These are phyloP conservation scores for Rhabdomys dilectus DNA, from an alignment of 2,113 vertebrate genomes.

Conservation along the genomic window DNA sequence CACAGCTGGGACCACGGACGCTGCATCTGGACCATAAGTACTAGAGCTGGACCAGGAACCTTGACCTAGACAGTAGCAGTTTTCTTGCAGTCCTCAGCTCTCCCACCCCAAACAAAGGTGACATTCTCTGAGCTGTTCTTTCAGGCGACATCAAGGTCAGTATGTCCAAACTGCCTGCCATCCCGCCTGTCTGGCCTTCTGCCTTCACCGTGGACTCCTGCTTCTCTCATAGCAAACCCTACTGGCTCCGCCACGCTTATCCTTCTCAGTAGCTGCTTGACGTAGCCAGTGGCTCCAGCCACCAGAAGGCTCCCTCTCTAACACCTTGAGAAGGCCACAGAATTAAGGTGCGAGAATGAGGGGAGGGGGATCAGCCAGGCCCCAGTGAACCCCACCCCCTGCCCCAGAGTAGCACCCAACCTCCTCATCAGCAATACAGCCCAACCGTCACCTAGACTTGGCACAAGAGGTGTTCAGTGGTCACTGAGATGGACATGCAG, in stretches of 20 bases:
- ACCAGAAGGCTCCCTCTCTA: not conserved
- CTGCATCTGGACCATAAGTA: not conserved
- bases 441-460: not conserved
- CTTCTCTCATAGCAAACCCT: too few species aligned
- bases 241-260: fast-evolving
- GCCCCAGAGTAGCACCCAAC: not conserved
- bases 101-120: not conserved
- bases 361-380: not conserved
- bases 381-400: not conserved
- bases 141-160: not conserved
- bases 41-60: too few species aligned
- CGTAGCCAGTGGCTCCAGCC: not conserved
- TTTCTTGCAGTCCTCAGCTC: not conserved
- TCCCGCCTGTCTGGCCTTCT: not conserved
- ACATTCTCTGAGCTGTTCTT: not conserved
- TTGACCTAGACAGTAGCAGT: not conserved
- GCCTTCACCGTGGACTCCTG: not conserved
- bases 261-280: not conserved
- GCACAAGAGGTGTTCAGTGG: not conserved
- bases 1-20: not conserved
- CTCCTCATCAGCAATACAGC: too few species aligned
- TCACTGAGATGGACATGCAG: not conserved
- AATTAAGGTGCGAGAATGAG: not conserved
- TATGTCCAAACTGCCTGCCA: fast-evolving
- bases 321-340: not conserved